Base-by-base conservation (phyloP, 2,888 invertebrate genomes). In the Stenolophus ochropezus region DNA sequence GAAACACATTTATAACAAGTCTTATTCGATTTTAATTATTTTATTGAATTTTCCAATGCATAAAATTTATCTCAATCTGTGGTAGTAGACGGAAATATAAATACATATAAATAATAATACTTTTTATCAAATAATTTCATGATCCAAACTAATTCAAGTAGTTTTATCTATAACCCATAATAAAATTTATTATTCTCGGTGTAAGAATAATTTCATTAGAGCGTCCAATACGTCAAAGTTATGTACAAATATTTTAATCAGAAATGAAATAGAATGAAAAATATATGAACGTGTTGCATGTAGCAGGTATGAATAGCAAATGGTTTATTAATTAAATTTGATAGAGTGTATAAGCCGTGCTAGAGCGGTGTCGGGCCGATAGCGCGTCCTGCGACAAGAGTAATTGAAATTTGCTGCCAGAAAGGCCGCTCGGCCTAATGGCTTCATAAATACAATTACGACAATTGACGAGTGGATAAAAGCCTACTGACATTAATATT, bases 391-490 rank as follows among this genome's bases (percentile, higher is more conserved):
- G 65, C 65, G 33, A 73, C 49, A 49, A 49, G 49, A 51, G 73
- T 73, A 73, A 73, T 73, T 73, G 73, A 73, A 73, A 73, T 73
- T 73, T 73, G 73, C 49, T 20, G 73, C 21, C 51, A 14, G 73
- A 73, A 73, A 73, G 49, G 73, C 49, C 21, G 14, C 49, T 21
- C 25, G 20, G 11, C 21, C 49, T 73, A 73, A 73, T 73, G 73
- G 73, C 73, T 49, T 73, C 73, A 73, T 73, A 49, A 73, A 73
- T 73, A 73, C 73, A 73, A 73, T 73, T 73, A 73, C 51, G 5
- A 73, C 27, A 33, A 69, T 33, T 69, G 65, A 69, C 65, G 33
- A 69, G 65, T 69, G 21, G 65, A 69, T 69, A 18, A 69, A 69
- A 69, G 65, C 65, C 65, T 33, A 61, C 65, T 33, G 21, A 16